Evolutionary conservation across 1,140 invertebrate species (phyloP).

Genomic region (Drosophila takahashii): DNA sequence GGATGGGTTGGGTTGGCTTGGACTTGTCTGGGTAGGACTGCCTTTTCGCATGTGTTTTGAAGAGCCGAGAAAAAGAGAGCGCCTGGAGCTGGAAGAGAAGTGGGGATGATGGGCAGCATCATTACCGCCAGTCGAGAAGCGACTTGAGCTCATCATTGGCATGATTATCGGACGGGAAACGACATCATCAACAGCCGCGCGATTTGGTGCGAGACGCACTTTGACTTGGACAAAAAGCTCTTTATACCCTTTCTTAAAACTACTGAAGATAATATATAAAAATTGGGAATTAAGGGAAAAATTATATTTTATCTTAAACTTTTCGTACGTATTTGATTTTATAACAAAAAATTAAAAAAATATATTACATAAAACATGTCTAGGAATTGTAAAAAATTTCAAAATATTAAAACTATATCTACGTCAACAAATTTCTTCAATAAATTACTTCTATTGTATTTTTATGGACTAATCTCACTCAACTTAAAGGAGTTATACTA

Average conservation of each 20-base stretch:
- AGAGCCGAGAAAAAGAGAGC: constrained; percentile 5
- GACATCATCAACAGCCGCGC: constrained; percentile 68
- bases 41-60: constrained; percentile 12
- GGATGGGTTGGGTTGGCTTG: constrained; percentile 23
- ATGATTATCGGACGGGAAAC: constrained; percentile 75
- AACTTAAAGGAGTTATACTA: too few species aligned
- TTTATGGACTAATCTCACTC: too few species aligned
- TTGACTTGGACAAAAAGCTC: constrained; percentile 71
- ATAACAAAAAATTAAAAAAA: too few species aligned
- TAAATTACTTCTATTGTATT: background rate
- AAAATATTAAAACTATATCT: too few species aligned
- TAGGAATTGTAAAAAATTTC: too few species aligned
- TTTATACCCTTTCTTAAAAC: constrained; percentile 24
- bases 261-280: background rate
- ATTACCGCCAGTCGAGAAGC: constrained; percentile 63
- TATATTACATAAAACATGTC: too few species aligned
- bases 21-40: background rate
- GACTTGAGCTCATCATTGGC: constrained; percentile 73
- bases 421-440: too few species aligned
- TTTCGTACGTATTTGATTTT: too few species aligned
- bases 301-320: too few species aligned
- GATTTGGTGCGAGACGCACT: constrained; percentile 81
- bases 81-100: constrained; percentile 25
- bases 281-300: background rate
- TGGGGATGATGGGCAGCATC: constrained; percentile 49